Base-by-base conservation (phyloP, 2,113 vertebrate species). In the Callospermophilus lateralis region DNA sequence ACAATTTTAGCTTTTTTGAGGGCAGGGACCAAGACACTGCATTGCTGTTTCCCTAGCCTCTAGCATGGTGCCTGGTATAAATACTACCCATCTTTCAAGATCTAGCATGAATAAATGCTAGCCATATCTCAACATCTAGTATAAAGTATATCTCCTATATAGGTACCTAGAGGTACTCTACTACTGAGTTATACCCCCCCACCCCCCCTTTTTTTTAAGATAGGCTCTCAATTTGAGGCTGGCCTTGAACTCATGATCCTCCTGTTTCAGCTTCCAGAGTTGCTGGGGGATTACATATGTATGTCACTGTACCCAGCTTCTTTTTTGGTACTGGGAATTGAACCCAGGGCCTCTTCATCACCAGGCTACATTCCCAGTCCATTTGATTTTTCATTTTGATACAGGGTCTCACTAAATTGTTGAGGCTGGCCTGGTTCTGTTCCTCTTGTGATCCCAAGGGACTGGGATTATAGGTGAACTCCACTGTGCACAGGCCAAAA, bases 31-130 rank as follows among this genome's bases (percentile, higher is more conserved):
- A 1, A 51, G 70, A 51, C 45, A 45, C 84, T 63, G 37, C 55
- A 48, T 67, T 68, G 67, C 30, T 83, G 19, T 78, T 88, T 92
- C n/a, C 55, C n/a, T 4, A 45, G 68, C 9, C 7, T 79, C 34
- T 77, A 19, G 32, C 37, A 20, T 12, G 45, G 51, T 88, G 58
- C 55, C 39, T 45, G 68, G 39, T 73, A 90, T 86, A 28, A 91
- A 78, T 67, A 58, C 51, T 84, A 34, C 37, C 28, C 11, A 30
- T 48, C 77, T 93, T 92, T 89, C 15, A 96, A 85, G 55, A 83
- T 79, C 37, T 77, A 13, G 32, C 37, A 26, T 12, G 45, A 42
- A 58, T 58, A 58, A 32, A 67, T 67, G 65, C 65, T 32, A 67
- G 11, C 42, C 22, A 13, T 83, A 76, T 90, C 83, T 90, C 8